Evolutionary conservation across 2,888 invertebrate species (phyloP), one percentile per base, ranked within the genome.

Genomic region (Tortrix viridana): DNA sequence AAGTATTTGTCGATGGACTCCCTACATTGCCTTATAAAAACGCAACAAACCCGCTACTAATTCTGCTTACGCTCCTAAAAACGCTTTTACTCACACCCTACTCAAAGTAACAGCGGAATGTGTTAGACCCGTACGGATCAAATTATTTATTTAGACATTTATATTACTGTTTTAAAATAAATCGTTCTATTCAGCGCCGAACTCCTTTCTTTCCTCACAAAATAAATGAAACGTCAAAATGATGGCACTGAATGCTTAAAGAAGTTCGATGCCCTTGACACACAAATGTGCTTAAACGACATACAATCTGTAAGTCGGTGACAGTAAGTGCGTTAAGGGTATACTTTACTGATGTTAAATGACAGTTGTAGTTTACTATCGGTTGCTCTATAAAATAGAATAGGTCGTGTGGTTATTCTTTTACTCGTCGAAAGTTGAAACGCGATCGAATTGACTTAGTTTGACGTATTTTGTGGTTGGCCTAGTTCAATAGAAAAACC

Each of bases 121-220:
- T 71, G 76, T 80, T 80, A 73, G 76, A 80, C 82, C 46, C 60
- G 68, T 71, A 75, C 75, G 73, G 79, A 79, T 84, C 79, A 82
- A 84, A 84, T 83, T 84, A 86, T 85, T 80, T 77, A 74, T 73
- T 71, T 46, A 60, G 70, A 81, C 80, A 75, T 82, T 84, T 80
- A 82, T 82, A 78, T 75, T 79, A 75, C 74, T 74, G 75, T 75
- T 76, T 77, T 77, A 75, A 79, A 75, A 80, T 80, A 81, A 78
- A 82, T 77, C 57, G 52, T 64, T 12, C 7, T 3, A 12, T 32
- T 32, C 32, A 12, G 32, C 32, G 12, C 32, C 9, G 1, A 26
- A 9, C 26, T 32, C 32, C 3, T 32, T 32, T 32, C 9, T 32
- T 32, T 32, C 32, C 12, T 32, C 12, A 32, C 32, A 7, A 7